A percentile compares a stretch with the other conserved stretches of the same genome.
These are phyloP conservation scores for Yponomeuta malinellus DNA, from an alignment of 2,888 invertebrate species.

Conservation along the genomic window DNA sequence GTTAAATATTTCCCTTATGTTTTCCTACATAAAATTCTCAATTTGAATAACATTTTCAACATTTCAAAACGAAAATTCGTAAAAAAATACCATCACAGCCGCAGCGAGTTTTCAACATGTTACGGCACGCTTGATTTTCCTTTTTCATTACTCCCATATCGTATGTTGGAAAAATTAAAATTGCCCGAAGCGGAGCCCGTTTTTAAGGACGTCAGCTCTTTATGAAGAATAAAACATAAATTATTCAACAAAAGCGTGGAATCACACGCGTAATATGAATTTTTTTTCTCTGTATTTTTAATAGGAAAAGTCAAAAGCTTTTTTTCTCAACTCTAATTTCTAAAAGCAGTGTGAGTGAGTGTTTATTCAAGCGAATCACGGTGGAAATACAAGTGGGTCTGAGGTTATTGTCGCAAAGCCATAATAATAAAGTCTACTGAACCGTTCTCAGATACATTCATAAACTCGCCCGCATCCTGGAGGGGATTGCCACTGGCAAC, in stretches of 20 bases:
- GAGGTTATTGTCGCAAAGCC: too few relatives aligned
- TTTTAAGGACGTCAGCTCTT: slow-evolving; percentile 36
- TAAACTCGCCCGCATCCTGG: too few relatives aligned
- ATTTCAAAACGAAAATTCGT: not conserved
- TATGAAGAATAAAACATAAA: slow-evolving; percentile 59
- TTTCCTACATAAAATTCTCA: too few relatives aligned
- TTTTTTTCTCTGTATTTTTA: not conserved
- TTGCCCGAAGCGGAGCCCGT: slow-evolving; percentile 38
- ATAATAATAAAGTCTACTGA: too few relatives aligned
- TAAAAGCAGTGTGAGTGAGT: not conserved
- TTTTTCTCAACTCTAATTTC: not conserved
- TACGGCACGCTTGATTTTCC: not conserved
- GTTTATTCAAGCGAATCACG: too few relatives aligned
- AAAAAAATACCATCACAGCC: slow-evolving; percentile 1
- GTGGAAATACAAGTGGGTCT: too few relatives aligned
- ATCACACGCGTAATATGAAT: slow-evolving; percentile 19
- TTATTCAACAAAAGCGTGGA: slow-evolving; percentile 57
- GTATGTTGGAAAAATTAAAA: slow-evolving; percentile 35
- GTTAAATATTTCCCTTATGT: too few relatives aligned
- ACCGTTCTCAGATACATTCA: too few relatives aligned
- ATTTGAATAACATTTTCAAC: not conserved
- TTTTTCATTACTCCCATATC: slow-evolving; percentile 8
- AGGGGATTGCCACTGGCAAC: too few relatives aligned
- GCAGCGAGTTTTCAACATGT: not conserved
- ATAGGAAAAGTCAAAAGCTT: not conserved